Percentiles rank a stretch among this genome's conserved stretches.
phyloP scores from a whole-genome alignment of 1,140 invertebrate genomes.

The Tribolium castaneum region DNA sequence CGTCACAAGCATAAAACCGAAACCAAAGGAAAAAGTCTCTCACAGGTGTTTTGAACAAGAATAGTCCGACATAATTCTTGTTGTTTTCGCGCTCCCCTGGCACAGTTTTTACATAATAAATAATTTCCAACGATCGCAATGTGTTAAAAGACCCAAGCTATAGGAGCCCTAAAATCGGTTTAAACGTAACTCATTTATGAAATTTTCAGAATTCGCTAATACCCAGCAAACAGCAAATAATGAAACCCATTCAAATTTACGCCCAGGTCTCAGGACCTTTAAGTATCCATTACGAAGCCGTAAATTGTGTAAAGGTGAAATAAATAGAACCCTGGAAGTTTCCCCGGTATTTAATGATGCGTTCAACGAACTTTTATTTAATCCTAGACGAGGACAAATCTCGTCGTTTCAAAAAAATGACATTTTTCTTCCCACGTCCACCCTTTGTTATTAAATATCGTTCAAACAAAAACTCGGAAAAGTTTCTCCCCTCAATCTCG shows the following conservation, averaged over 20 bases:
- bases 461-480: background rate
- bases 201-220: too few species aligned
- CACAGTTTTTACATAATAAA: too few species aligned
- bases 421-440: background rate
- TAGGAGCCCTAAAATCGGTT: too few species aligned
- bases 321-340: conserved; percentile 1
- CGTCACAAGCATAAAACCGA: too few species aligned
- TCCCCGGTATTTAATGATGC: background rate
- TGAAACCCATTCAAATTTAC: conserved; percentile 23
- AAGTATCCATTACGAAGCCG: conserved; percentile 25
- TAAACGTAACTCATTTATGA: too few species aligned
- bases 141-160: too few species aligned
- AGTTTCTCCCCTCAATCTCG: background rate
- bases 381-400: background rate
- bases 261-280: conserved; percentile 11
- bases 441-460: conserved; percentile 6
- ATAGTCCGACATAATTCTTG: too few species aligned
- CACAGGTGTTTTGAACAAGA: too few species aligned
- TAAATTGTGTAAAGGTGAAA: conserved; percentile 29
- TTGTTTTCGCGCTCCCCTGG: too few species aligned
- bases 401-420: background rate
- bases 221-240: background rate
- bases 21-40: too few species aligned
- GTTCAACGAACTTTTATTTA: background rate
- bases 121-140: too few species aligned